Base-by-base conservation (phyloP, 2,113 vertebrate genomes). In the Sebastes schlegelii region DNA sequence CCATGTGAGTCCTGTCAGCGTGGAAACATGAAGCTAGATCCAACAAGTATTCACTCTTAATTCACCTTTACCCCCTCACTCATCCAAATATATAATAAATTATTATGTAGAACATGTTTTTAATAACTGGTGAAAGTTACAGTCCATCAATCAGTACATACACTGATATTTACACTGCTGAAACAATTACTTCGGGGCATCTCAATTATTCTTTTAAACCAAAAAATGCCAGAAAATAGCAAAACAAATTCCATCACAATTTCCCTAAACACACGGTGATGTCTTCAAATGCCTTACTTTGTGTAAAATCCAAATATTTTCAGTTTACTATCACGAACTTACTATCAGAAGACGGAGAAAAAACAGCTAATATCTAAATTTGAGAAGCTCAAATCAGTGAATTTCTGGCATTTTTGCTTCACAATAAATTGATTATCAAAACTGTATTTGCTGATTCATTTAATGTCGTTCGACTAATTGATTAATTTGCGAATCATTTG, bases 1-100 rank as follows among this genome's bases (percentile, higher is more conserved):
- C 19, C 79, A 78, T 79, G 86, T 75, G 81, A 81, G 62, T 62
- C 66, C 52, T 16, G 60, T 51, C 77, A 69, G 77, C 17, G 16
- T 54, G 69, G 64, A 80, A 67, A 63, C 80, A 60, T 52, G 69
- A 40, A 34, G 45, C 66, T 42, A 45, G 42, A 66, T 54, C 49
- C 70, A 14, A 62, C 19, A 55, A 45, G 17, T 62, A 43, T 61
- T 54, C 2, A 55, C 69, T 43, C n/a, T 61, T 12, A 12, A 16
- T 63, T 63, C 11, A 21, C 21, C 16, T 40, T 68, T 14, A 57
- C n/a, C 26, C 2, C 17, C 1, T 8, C 42, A 17, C 26, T 52
- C 11, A 10, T 10, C 11, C 17, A 51, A 40, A 45, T 1, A 51
- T 17, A 19, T 17, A 11, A 43, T 45, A 58, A 11, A 48, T 65